Conservation (phyloP, 2,797 vertebrate species). For the Cheirogaleus major region DNA sequence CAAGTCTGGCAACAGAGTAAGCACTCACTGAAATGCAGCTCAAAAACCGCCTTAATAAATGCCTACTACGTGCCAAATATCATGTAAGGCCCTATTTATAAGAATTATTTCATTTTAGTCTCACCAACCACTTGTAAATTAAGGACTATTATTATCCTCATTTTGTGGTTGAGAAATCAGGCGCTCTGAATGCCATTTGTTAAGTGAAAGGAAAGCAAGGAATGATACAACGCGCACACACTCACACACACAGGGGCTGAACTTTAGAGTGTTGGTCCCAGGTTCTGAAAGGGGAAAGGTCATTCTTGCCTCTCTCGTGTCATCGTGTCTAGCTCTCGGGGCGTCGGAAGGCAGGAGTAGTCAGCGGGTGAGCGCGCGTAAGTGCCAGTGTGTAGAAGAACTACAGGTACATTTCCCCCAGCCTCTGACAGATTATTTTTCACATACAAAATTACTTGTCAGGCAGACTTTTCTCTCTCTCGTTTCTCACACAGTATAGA, state of each 20-base stretch:
- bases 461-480: slow-evolving; percentile 31
- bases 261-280: background rate
- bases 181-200: slow-evolving; percentile 26
- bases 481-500: slow-evolving; percentile 52
- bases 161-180: slow-evolving; percentile 41
- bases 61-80: slow-evolving; percentile 59
- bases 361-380: background rate
- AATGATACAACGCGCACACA: background rate
- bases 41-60: slow-evolving; percentile 48
- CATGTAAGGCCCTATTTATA: slow-evolving; percentile 48
- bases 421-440: slow-evolving; percentile 60
- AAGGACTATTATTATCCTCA: slow-evolving; percentile 54
- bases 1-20: background rate
- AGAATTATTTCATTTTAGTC: slow-evolving; percentile 59
- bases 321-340: background rate
- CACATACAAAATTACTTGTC: slow-evolving; percentile 60
- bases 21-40: background rate
- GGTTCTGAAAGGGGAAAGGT: background rate
- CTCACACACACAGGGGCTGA: background rate
- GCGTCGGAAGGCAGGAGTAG: background rate
- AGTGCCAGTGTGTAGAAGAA: background rate
- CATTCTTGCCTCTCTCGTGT: background rate
- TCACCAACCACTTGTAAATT: slow-evolving; percentile 31
- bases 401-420: slow-evolving; percentile 1
- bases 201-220: background rate